These are phyloP conservation scores for Sebastes glaucus DNA, from an alignment of 2,797 vertebrate genomes.

Conservation along the genomic window DNA sequence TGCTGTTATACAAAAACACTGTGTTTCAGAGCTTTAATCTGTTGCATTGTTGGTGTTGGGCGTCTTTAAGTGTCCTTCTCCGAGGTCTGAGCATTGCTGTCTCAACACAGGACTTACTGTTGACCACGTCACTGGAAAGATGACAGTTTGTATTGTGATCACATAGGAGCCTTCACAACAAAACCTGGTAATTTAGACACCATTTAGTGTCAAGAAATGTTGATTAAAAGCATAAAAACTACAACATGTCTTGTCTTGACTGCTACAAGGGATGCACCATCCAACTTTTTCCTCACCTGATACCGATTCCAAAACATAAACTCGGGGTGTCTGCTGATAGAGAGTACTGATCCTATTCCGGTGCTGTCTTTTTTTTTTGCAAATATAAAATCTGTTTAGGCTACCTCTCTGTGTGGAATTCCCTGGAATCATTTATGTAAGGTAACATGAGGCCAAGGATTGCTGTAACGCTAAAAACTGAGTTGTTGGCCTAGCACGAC, in stretches of 20 bases:
- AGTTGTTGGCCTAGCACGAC: background rate
- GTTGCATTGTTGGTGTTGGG: background rate
- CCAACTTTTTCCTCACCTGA: background rate
- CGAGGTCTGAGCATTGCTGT: background rate
- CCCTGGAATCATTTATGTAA: background rate
- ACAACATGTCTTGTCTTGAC: background rate
- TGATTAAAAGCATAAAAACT: background rate
- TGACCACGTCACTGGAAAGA: background rate
- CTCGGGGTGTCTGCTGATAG: background rate
- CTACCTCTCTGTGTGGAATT: background rate
- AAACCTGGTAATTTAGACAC: background rate
- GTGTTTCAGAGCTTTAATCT: background rate
- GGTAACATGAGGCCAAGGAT: background rate
- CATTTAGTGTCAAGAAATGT: background rate
- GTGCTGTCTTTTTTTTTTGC: background rate
- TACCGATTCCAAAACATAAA: background rate
- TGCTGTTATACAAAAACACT: background rate
- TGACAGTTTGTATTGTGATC: background rate
- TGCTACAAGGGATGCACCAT: background rate
- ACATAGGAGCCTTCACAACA: background rate
- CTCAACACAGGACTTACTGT: background rate
- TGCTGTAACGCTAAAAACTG: background rate
- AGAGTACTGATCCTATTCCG: background rate
- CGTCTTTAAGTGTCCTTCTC: conserved; percentile 3
- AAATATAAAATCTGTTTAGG: background rate